phyloP scores from a whole-genome alignment of 1,140 invertebrate genomes.

The Parasteatoda tepidariorum region DNA sequence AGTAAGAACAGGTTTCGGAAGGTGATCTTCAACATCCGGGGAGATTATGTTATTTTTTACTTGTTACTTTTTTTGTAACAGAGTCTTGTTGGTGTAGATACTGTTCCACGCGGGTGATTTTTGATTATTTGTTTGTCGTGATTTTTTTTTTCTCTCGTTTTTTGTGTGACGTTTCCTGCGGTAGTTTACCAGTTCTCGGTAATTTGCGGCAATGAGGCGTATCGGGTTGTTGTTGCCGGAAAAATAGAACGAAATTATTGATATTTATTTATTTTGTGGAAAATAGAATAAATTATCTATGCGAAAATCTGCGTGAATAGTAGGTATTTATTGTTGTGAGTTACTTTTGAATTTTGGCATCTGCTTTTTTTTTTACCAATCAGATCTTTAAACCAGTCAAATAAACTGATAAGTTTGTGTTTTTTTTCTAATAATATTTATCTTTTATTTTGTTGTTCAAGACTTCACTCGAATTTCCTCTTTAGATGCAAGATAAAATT shows the following conservation, averaged over 20 bases:
- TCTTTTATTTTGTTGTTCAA: too few species aligned
- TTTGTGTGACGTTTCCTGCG: background rate
- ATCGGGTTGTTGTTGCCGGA: background rate
- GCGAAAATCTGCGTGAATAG: too few species aligned
- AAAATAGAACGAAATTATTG: background rate
- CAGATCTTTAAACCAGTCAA: too few species aligned
- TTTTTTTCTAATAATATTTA: too few species aligned
- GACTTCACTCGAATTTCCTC: too few species aligned
- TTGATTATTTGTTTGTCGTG: background rate
- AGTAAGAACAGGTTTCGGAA: conserved; percentile 19
- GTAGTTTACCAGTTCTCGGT: background rate
- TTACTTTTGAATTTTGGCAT: too few species aligned
- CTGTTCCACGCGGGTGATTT: background rate
- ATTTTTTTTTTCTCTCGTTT: too few species aligned
- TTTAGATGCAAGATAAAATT: too few species aligned
- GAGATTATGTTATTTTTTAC: background rate
- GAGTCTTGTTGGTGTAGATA: background rate
- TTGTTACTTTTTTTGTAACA: background rate
- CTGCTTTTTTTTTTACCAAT: too few species aligned
- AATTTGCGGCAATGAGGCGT: background rate
- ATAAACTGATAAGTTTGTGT: too few species aligned
- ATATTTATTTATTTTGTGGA: background rate
- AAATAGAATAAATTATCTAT: too few species aligned
- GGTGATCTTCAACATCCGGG: conserved; percentile 27
- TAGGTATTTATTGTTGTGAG: too few species aligned